Base-by-base conservation (phyloP, 2,797 vertebrate species). In the Fundulus diaphanus region DNA sequence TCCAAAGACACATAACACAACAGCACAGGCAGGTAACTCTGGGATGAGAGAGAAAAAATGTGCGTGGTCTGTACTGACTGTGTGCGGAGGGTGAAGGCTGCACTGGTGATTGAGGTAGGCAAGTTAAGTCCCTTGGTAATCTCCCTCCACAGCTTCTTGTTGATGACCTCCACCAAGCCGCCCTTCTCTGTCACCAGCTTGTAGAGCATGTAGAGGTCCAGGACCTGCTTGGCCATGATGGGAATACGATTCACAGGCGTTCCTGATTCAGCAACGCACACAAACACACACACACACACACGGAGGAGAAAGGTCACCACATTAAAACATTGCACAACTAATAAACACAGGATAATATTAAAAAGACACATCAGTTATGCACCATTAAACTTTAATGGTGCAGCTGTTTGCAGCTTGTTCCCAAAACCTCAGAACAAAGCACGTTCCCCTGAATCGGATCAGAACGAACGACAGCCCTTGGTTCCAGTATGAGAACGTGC, bases 31-130 rank as follows among this genome's bases (percentile, higher is more conserved):
- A 49, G 44, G 70, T 31, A 11, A 24, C 31, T 22, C 31, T 61
- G 59, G 33, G 31, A 59, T 35, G 20, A 63, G 37, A 37, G 33
- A 35, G 33, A 63, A 70, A 48, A 73, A n/a, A 49, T 11, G n/a
- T 24, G 40, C 46, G 68, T 61, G 77, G 74, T 52, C 37, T 79
- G 61, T 69, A 94, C 98, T 96, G 89, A 99, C 98, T 99, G 98
- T 83, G 98, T 99, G 85, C 98, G 96, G 79, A 99, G 96, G 16
- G 98, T 99, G 94, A 99, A 99, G 94, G 98, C 98, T 0, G 98
- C 98, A 12, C 98, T 99, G 94, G 98, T 99, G 94, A 99, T 99
- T 89, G 98, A 99, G 57, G 98, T 99, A 90, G 98, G 98, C 91
- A 99, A 94, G 94, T 96, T 99, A 79, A 99, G 96, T 68, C 98